Percentiles rank a stretch among this genome's conserved stretches.
Conservation (phyloP, 2,113 vertebrate genomes). For the Dipodomys ordii region DNA sequence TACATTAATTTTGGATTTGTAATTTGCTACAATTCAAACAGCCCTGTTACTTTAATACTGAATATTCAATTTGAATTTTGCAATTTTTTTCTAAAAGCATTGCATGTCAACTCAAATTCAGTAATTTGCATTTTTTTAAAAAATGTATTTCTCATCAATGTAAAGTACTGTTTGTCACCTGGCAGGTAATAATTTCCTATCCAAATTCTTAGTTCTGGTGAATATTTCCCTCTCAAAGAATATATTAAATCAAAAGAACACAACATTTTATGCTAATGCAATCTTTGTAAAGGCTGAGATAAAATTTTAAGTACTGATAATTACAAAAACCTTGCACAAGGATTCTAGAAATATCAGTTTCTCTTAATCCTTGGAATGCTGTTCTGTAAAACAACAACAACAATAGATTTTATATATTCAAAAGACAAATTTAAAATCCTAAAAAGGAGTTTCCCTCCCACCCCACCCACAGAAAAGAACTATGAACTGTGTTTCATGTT, state of each 20-base stretch:
- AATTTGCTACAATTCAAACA: constrained; percentile 82
- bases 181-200: constrained; percentile 89
- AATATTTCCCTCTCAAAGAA: constrained; percentile 85
- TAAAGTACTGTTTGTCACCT: constrained; percentile 87
- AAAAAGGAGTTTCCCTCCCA: no score
- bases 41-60: constrained; percentile 76
- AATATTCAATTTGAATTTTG: constrained; percentile 84
- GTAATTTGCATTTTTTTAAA: constrained; percentile 85
- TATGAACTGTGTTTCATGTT: neutral
- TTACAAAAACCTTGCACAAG: constrained; percentile 81
- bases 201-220: constrained; percentile 77
- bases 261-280: constrained; percentile 89
- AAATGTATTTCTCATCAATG: constrained; percentile 84
- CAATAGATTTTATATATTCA: constrained; percentile 56
- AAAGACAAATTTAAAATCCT: constrained; percentile 14
- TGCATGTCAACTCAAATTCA: constrained; percentile 83
- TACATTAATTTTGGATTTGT: constrained; percentile 76
- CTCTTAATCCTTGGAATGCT: constrained; percentile 43
- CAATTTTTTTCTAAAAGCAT: constrained; percentile 75
- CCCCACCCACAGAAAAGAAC: neutral
- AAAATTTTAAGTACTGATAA: constrained; percentile 86
- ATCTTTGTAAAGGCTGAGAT: constrained; percentile 86
- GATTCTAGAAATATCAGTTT: constrained; percentile 79
- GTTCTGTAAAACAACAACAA: neutral
- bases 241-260: constrained; percentile 87